These are phyloP conservation scores for Zingel zingel DNA, from an alignment of 2,113 vertebrate species.

Conservation along the genomic window DNA sequence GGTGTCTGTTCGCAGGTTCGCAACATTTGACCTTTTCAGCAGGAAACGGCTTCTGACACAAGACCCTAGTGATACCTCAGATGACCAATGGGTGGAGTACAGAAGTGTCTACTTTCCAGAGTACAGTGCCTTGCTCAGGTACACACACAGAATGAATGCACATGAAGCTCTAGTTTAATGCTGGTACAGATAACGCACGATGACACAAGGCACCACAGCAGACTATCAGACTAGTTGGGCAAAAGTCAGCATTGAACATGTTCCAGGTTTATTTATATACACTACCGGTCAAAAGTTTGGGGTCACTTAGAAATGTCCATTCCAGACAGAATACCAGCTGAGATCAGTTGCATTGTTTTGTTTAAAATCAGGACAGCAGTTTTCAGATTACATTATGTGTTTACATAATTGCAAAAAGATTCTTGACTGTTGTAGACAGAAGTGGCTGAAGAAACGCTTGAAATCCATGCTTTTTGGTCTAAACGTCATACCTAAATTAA, in stretches of 20 bases:
- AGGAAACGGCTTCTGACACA: constrained; percentile 74
- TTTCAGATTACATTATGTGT: too few relatives aligned
- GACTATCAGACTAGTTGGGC: neutral
- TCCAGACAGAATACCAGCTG: too few relatives aligned
- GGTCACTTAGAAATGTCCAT: too few relatives aligned
- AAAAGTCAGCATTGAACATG: neutral
- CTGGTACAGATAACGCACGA: neutral
- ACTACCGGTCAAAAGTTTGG: too few relatives aligned
- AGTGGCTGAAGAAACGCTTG: too few relatives aligned
- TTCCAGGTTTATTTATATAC: neutral
- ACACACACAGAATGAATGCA: neutral
- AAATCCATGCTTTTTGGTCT: too few relatives aligned
- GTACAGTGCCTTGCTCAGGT: constrained; percentile 92
- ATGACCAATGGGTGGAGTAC: constrained; percentile 90
- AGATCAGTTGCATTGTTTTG: too few relatives aligned
- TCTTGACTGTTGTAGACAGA: too few relatives aligned
- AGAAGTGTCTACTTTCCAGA: constrained; percentile 91
- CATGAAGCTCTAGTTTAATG: constrained; percentile 24
- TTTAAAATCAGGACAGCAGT: too few relatives aligned
- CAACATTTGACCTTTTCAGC: constrained; percentile 93
- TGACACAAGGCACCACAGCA: constrained; percentile 1
- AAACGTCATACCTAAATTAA: too few relatives aligned
- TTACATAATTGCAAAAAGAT: too few relatives aligned
- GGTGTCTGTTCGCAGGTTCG: constrained; percentile 92
- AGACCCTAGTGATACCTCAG: constrained; percentile 81